phyloP scores from a whole-genome alignment of 2,888 invertebrate species.

The Drosophila antonietae region DNA sequence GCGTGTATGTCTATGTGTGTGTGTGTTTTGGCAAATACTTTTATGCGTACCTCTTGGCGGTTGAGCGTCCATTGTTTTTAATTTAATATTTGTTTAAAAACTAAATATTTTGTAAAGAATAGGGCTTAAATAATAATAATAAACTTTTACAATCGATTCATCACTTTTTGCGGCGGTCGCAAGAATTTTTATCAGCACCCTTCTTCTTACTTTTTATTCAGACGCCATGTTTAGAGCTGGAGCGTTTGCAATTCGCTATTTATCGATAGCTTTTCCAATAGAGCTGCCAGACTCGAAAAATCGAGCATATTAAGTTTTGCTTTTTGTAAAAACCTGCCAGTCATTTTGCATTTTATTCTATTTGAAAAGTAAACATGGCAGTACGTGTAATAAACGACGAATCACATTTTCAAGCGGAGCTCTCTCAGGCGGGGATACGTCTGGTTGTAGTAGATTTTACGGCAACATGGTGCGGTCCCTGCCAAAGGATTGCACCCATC shows the following conservation, averaged over 20 bases:
- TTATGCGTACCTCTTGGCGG: constrained; percentile 61
- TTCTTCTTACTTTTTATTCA: constrained; percentile 51
- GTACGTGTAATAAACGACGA: constrained; percentile 84
- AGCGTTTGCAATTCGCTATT: not conserved
- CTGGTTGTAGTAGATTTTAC: constrained; percentile 97
- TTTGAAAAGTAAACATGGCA: constrained; percentile 71
- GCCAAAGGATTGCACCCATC: constrained; percentile 96
- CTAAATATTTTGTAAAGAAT: constrained; percentile 42
- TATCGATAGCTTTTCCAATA: constrained; percentile 41
- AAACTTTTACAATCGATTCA: constrained; percentile 36
- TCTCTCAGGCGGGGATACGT: constrained; percentile 93
- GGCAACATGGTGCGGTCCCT: constrained; percentile 99
- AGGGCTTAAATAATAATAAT: constrained; percentile 35
- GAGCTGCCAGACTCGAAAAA: constrained; percentile 1
- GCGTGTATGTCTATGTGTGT: constrained; percentile 10
- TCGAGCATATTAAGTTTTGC: constrained; percentile 30
- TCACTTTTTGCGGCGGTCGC: constrained; percentile 57
- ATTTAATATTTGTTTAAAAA: constrained; percentile 35
- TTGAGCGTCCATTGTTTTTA: constrained; percentile 63
- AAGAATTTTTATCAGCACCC: constrained; percentile 52
- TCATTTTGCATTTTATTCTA: constrained; percentile 50
- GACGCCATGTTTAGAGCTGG: constrained; percentile 67
- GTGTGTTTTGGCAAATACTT: constrained; percentile 13
- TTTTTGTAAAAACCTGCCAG: constrained; percentile 53
- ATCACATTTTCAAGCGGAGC: constrained; percentile 93